Evolutionary conservation across 37 sponge, comb jelly and placozoan genomes (phyloP), one percentile per base, ranked within the genome.

Genomic region (Oscarella lobularis): DNA sequence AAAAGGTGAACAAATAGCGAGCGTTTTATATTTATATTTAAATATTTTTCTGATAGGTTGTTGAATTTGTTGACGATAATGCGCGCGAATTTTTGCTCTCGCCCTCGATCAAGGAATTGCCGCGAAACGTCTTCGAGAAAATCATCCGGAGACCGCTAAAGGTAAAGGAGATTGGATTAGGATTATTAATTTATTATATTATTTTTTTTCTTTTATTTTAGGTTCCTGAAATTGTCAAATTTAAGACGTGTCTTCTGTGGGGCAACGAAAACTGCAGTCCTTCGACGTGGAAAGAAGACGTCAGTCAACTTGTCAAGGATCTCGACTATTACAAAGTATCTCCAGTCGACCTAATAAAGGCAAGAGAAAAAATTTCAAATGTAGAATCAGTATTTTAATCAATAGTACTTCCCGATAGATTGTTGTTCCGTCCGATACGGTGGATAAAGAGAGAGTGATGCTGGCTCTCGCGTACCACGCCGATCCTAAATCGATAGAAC

Each of bases 381-480:
- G n/a, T n/a, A n/a, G n/a, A n/a, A n/a, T n/a, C n/a, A n/a, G n/a
- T n/a, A n/a, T 3, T 74, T 5, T 38, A 34, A 74, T 74, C 39
- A 75, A 35, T 33, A 66, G 55, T 36, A 73, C 69, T 5, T 70
- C 66, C 3, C 65, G 36, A 31, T 82, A 90, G 95, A 65, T 82
- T n/a, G 79, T 92, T n/a, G 91, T 87, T 1, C 93, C 93, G 27
- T 79, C 86, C 35, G 87, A 82, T 4, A 75, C 92, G 35, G 87
- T 96, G 65, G 83, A 87, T 31, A 87, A 73, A 38, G 93, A 89
- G 74, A 83, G 82, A 37, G 79, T 92, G 35, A 96, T 96, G 87
- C 77, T 88, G 14, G 98, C 98, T 2, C 77, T 96, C 74, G 98
- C 98, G 34, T 96, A 84, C 76, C 98, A 96, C 69, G 87, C 88